These are phyloP conservation scores for Corydoras sp. DNA, from an alignment of 2,113 vertebrate species.

Conservation along the genomic window DNA sequence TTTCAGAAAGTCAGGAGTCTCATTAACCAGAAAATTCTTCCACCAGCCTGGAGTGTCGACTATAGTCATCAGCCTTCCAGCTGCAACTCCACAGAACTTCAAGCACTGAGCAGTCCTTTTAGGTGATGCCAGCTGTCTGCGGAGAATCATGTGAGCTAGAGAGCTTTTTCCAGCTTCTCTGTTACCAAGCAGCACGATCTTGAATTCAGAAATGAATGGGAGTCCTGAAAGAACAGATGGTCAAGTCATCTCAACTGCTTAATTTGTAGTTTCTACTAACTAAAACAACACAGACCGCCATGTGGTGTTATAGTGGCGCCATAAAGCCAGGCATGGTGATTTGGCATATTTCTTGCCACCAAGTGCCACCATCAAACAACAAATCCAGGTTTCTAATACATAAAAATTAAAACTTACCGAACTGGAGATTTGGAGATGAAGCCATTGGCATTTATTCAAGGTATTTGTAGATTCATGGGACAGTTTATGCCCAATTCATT, in stretches of 20 bases:
- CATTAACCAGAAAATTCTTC: constrained; percentile 35
- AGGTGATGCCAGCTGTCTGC: neutral
- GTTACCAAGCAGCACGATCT: constrained; percentile 41
- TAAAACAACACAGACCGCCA: neutral
- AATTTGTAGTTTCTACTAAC: neutral
- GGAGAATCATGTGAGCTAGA: constrained; percentile 33
- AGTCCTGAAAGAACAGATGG: constrained; percentile 26
- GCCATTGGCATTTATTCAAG: constrained; percentile 21
- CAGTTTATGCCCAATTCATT: too few species aligned
- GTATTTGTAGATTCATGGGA: neutral
- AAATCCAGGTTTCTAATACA: neutral
- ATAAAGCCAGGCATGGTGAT: neutral
- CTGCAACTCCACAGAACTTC: constrained; percentile 32
- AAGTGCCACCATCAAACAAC: too few species aligned
- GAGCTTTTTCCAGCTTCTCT: constrained; percentile 42
- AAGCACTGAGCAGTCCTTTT: constrained; percentile 20
- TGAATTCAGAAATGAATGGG: constrained; percentile 35
- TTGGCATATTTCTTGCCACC: too few species aligned
- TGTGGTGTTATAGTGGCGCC: neutral
- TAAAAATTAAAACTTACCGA: constrained; percentile 23
- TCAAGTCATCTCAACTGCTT: neutral
- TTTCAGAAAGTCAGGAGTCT: constrained; percentile 36
- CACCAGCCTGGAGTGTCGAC: constrained; percentile 45
- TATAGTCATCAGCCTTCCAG: constrained; percentile 36
- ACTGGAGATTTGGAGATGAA: constrained; percentile 18